Base-by-base conservation (phyloP, 2,888 invertebrate genomes). In the Zelleria hepariella region DNA sequence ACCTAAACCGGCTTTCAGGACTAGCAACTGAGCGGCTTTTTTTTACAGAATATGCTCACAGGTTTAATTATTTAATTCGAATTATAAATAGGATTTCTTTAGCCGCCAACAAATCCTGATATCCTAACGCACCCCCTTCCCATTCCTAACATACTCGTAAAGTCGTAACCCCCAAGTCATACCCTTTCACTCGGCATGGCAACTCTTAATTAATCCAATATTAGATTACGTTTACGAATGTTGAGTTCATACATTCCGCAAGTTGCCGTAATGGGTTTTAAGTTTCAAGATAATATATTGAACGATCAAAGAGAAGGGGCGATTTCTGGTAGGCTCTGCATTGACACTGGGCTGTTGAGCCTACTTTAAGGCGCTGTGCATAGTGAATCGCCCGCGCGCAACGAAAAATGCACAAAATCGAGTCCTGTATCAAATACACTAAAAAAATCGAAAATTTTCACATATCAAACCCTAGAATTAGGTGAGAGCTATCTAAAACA, bases 121-220 rank as follows among this genome's bases (percentile, higher is more conserved):
- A 42, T 15, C 15, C 32, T 15, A 4, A 42, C 2, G 4, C 32
- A 15, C 15, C 3, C 15, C 4, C 2, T 42, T 42, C 32, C 10
- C 10, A 10, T 42, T 15, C 32, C 32, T 15, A 42, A 15, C 32
- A 42, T 15, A 10, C 15, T 15, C 32, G 15, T 15, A 42, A 15
- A 42, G 54, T 62, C 26, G 20, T 10, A 51, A 21, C 51, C 51
- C 21, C 21, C 10, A 10, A 20, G 10, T 23, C 51, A 20, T 49
- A 20, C 21, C 49, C 49, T 49, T 49, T 42, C 32, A 42, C 32
- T 42, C 32, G 32, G 32, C 32, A 42, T 21, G 51, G 51, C 51
- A 51, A 54, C 7, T 54, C 54, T 24, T 54, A 25, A 27, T 26
- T 54, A 54, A 54, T 54, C 54, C 54, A 51, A 51, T 51, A 51